A percentile compares a stretch with the other conserved stretches of the same genome.
Conservation (phyloP, 2,113 vertebrate species). For the Labeo catla region DNA sequence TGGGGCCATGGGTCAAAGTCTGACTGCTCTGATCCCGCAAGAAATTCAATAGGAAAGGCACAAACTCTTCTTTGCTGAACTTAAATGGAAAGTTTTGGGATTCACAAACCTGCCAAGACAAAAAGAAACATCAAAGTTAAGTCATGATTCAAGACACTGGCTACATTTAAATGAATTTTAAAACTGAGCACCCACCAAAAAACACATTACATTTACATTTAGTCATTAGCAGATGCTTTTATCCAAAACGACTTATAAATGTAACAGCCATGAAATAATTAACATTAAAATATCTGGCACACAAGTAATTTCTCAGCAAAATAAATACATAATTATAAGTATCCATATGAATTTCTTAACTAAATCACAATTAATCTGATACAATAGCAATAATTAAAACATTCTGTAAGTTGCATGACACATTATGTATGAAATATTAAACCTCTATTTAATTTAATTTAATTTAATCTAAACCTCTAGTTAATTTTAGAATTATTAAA, state of each 20-base stretch:
- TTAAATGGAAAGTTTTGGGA: slow-evolving; percentile 60
- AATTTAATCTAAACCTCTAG: too few relatives aligned
- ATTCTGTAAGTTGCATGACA: background rate
- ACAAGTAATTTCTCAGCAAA: background rate
- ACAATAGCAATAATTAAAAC: background rate
- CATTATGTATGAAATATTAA: background rate
- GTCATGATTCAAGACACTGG: background rate
- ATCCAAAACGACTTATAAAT: too few relatives aligned
- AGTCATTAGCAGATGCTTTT: too few relatives aligned
- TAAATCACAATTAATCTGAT: background rate
- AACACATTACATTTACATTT: too few relatives aligned
- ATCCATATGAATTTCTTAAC: background rate
- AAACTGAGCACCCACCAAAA: too few relatives aligned
- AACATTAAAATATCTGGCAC: background rate
- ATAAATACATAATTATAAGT: background rate
- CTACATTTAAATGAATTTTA: background rate
- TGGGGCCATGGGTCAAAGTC: slow-evolving; percentile 88
- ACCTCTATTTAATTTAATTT: too few relatives aligned
- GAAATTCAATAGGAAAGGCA: slow-evolving; percentile 93
- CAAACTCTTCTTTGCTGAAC: slow-evolving; percentile 88
- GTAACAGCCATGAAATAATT: too few relatives aligned
- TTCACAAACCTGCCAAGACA: slow-evolving; percentile 70
- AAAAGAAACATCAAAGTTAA: background rate
- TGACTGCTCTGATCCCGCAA: slow-evolving; percentile 92
- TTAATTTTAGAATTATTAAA: too few relatives aligned